These are phyloP conservation scores for Adrianichthys oophorus DNA, from an alignment of 2,797 vertebrate species.

Conservation along the genomic window DNA sequence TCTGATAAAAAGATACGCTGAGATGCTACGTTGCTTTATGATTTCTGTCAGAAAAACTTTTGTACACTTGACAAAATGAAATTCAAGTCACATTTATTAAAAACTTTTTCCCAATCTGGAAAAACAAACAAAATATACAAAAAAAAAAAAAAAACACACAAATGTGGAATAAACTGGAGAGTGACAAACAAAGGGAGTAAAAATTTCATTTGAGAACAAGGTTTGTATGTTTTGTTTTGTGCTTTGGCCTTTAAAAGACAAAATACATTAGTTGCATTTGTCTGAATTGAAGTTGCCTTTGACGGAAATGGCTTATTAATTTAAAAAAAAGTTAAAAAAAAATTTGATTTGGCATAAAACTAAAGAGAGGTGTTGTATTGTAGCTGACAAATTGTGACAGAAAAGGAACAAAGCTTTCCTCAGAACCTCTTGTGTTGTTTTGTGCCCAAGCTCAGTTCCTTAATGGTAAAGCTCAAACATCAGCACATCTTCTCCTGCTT, in stretches of 20 bases:
- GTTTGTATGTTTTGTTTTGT: slow-evolving; percentile 73
- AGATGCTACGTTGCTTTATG: slow-evolving; percentile 11
- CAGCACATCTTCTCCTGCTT: slow-evolving; percentile 43
- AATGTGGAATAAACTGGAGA: slow-evolving; percentile 17
- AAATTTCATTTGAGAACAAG: slow-evolving; percentile 55
- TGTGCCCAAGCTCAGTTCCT: slow-evolving; percentile 46
- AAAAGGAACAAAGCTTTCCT: slow-evolving; percentile 58
- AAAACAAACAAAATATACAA: slow-evolving; percentile 38
- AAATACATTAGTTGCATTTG: slow-evolving; percentile 55
- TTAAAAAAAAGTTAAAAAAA: slow-evolving; percentile 46
- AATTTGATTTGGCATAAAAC: slow-evolving; percentile 62
- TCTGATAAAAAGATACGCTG: slow-evolving; percentile 16
- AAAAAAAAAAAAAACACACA: slow-evolving; percentile 49
- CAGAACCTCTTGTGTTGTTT: slow-evolving; percentile 45
- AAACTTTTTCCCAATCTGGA: slow-evolving; percentile 48
- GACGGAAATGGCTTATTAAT: slow-evolving; percentile 37
- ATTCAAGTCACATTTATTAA: slow-evolving; percentile 70
- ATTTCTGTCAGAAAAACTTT: slow-evolving; percentile 21
- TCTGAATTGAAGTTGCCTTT: slow-evolving; percentile 49
- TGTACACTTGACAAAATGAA: slow-evolving; percentile 44
- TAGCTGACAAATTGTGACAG: slow-evolving; percentile 52
- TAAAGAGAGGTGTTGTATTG: slow-evolving; percentile 53
- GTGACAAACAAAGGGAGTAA: slow-evolving; percentile 55
- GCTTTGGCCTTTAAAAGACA: slow-evolving; percentile 79
- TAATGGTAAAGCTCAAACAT: slow-evolving; percentile 21